Evolutionary conservation across 2,113 vertebrate genomes (phyloP), one percentile per base, ranked within the genome.

Genomic region (Panthera tigris): DNA sequence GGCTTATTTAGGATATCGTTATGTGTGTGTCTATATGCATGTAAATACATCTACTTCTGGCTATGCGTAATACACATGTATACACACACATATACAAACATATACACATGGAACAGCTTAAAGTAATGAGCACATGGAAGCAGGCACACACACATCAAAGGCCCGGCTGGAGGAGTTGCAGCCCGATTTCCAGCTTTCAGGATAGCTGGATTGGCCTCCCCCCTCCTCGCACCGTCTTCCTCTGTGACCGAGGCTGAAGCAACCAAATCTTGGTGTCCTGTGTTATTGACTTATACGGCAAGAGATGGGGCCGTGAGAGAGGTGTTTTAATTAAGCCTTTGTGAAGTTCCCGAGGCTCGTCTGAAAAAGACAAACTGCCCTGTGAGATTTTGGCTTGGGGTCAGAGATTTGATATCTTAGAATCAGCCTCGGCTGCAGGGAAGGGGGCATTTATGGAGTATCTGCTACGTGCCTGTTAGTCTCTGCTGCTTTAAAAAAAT

Each of bases 81-180:
- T 50, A 91, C 27, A 69, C 13, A 79, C 66, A 57, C 63, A 86
- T 5, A 92, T 55, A 90, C 83, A 92, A 79, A 84, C 91, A 89
- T 79, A 50, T 95, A 95, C 88, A 97, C 92, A 97, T 97, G 95
- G 92, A 97, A 97, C 89, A 96, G 90, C 91, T 97, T 96, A 95
- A 96, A 97, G 90, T 95, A 96, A 84, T 57, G 52, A 91, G 50
- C 94, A 68, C 95, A 90, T 97, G 90, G 95, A 82, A 94, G 91
- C 87, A 63, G 92, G 91, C 87, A 63, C 39, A 92, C 31, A 74
- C 83, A 97, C 95, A 96, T 97, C 97, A 98, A 97, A 97, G 92
- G 31, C 48, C 12, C 92, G 94, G 66, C 87, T 90, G 71, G 45
- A 52, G 66, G 84, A 82, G 71, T 80, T 74, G 55, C 2, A 33